Conservation (phyloP, 92 coral and sea anemone species). For the Zoanthus sociatus region DNA sequence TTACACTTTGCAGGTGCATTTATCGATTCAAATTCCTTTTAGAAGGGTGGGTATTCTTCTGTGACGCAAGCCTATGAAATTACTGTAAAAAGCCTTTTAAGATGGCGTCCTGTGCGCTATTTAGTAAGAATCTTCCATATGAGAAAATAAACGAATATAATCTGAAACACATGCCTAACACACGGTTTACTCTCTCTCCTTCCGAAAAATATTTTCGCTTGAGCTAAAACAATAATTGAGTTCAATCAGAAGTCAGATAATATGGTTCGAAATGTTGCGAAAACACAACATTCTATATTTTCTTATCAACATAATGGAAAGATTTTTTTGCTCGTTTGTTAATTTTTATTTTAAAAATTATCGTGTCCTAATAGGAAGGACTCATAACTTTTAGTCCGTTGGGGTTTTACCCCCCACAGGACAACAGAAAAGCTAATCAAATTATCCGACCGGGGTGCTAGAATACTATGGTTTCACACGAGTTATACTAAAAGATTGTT, state of each 20-base stretch:
- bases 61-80: conserved; percentile 12
- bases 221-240: conserved; percentile 1
- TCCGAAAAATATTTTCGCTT: conserved; percentile 7
- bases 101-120: background rate
- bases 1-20: conserved; percentile 52
- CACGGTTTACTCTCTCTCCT: background rate
- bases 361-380: conserved; percentile 27
- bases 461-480: background rate
- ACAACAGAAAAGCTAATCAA: conserved; percentile 60
- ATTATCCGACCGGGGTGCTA: conserved; percentile 48
- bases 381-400: conserved; percentile 33
- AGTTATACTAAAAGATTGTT: conserved; percentile 8
- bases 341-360: conserved; percentile 21
- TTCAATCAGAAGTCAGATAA: background rate
- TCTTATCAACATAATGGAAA: background rate
- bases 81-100: conserved; percentile 27
- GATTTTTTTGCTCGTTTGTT: conserved; percentile 10
- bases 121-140: background rate
- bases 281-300: background rate
- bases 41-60: conserved; percentile 20
- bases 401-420: conserved; percentile 39
- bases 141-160: conserved; percentile 19
- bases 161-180: conserved; percentile 16
- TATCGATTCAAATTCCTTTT: conserved; percentile 23
- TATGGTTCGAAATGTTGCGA: background rate